A percentile compares a stretch with the other conserved stretches of the same genome.
Evolutionary conservation across 2,113 vertebrate species (phyloP).

Genomic region (Lota lota): DNA sequence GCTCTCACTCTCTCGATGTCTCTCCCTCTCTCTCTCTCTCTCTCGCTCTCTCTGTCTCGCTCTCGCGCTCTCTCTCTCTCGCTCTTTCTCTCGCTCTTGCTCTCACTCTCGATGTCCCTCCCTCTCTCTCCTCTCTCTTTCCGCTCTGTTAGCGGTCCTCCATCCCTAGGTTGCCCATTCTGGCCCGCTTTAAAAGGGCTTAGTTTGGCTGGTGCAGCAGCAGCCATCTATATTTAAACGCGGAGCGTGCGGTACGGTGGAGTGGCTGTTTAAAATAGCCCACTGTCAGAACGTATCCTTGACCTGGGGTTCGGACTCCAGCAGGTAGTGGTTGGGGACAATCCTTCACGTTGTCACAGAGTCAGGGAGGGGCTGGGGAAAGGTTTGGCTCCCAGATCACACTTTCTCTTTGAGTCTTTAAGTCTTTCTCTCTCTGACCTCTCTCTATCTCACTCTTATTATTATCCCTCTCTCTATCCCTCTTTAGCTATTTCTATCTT

Average conservation of each 20-base stretch:
- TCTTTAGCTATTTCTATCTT: not conserved
- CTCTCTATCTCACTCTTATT: not conserved
- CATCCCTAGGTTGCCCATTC: slow-evolving; percentile 37
- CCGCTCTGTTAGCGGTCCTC: slow-evolving; percentile 33
- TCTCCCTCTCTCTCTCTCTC: no score
- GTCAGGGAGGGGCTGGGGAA: slow-evolving; percentile 9
- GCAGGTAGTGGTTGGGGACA: slow-evolving; percentile 20
- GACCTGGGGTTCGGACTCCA: slow-evolving; percentile 18
- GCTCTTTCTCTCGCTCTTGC: not conserved
- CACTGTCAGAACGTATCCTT: not conserved
- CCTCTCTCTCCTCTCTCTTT: slow-evolving; percentile 8
- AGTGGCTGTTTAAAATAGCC: slow-evolving; percentile 44
- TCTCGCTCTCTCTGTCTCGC: no score
- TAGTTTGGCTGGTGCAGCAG: slow-evolving; percentile 34
- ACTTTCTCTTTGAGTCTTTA: not conserved
- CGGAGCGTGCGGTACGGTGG: slow-evolving; percentile 20
- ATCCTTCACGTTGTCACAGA: slow-evolving; percentile 27
- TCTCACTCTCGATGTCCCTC: not conserved
- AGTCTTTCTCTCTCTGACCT: not conserved
- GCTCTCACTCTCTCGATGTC: no score
- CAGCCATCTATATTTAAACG: slow-evolving; percentile 59
- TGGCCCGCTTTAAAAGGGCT: slow-evolving; percentile 36
- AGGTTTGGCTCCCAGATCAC: slow-evolving; percentile 7
- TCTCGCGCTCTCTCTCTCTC: no score
- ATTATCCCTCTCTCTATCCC: not conserved